phyloP scores from a whole-genome alignment of 2,888 invertebrate species.

The Cerastis leucographa region DNA sequence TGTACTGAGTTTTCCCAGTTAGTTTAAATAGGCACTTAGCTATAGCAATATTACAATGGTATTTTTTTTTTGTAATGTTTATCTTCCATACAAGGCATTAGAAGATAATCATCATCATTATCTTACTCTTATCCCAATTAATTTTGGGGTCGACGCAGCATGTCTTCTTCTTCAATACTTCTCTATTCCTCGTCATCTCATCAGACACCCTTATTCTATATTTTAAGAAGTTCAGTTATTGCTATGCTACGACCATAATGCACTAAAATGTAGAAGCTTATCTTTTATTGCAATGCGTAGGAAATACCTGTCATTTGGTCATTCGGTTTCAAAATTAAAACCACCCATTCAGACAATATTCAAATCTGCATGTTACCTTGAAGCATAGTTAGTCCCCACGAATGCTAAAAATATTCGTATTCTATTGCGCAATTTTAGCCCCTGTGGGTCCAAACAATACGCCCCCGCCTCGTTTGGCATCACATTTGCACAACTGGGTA shows the following conservation, averaged over 20 bases:
- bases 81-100: background rate
- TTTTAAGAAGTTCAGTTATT: background rate
- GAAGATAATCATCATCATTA: too few relatives aligned
- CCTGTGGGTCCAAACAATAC: slow-evolving; percentile 62
- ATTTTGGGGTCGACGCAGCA: too few relatives aligned
- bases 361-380: slow-evolving; percentile 23
- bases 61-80: background rate
- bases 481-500: slow-evolving; percentile 87
- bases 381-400: slow-evolving; percentile 34
- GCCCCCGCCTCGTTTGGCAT: slow-evolving; percentile 65
- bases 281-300: background rate
- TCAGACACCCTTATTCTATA: too few relatives aligned
- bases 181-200: too few relatives aligned
- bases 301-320: slow-evolving; percentile 8
- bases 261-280: background rate
- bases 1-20: slow-evolving; percentile 10
- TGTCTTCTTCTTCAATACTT: too few relatives aligned
- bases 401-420: slow-evolving; percentile 58
- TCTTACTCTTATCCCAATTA: too few relatives aligned
- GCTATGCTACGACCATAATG: background rate
- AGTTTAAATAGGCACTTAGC: background rate
- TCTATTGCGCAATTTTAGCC: slow-evolving; percentile 53
- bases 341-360: slow-evolving; percentile 16
- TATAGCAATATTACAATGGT: background rate
- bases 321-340: background rate